Evolutionary conservation across 2,797 vertebrate genomes (phyloP).

Genomic region (Coccyzus lansbergi): DNA sequence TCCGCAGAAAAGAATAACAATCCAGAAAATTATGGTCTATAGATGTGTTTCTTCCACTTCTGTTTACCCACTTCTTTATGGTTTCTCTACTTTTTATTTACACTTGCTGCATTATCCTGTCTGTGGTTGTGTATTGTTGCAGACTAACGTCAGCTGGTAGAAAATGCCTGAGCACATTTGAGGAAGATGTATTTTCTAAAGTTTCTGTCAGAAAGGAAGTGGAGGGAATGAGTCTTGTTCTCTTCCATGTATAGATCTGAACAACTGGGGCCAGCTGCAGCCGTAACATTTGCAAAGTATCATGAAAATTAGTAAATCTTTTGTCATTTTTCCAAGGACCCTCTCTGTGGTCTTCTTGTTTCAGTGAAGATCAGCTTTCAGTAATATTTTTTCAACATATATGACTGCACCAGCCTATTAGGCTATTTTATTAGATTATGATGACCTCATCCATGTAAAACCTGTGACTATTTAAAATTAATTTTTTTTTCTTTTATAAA

Average conservation of each 20-base stretch:
- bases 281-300: constrained; percentile 15
- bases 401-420: constrained; percentile 5
- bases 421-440: constrained; percentile 48
- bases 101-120: neutral
- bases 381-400: constrained; percentile 47
- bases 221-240: neutral
- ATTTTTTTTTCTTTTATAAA: neutral
- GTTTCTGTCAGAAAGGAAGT: neutral
- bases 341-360: constrained; percentile 31
- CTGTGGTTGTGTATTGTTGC: neutral
- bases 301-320: constrained; percentile 40
- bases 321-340: constrained; percentile 51
- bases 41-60: neutral
- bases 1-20: neutral
- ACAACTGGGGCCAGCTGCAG: constrained; percentile 1
- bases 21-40: neutral
- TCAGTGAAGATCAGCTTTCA: constrained; percentile 50
- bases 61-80: neutral
- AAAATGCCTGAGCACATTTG: neutral
- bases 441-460: constrained; percentile 55
- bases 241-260: neutral
- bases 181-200: neutral
- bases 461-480: constrained; percentile 55
- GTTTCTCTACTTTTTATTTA: neutral
- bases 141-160: neutral